A percentile compares a stretch with the other conserved stretches of the same genome.
phyloP scores from a whole-genome alignment of 2,113 vertebrate species.

The Melanerpes aurifrons region DNA sequence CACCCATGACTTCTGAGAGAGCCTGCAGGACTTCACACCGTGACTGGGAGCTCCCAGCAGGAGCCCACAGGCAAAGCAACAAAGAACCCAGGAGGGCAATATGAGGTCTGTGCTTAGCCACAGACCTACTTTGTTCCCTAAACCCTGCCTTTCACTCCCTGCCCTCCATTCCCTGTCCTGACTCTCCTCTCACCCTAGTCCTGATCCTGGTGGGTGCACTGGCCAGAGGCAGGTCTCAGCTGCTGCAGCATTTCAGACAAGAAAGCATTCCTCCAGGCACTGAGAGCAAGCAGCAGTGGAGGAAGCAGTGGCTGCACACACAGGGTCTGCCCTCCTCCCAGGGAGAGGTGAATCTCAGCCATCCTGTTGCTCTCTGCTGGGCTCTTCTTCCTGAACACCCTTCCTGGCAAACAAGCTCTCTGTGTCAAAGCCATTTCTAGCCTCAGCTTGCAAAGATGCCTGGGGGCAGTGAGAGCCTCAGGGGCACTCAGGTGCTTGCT shows the following conservation, averaged over 20 bases:
- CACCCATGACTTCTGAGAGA: neutral
- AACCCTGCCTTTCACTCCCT: neutral
- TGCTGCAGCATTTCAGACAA: neutral
- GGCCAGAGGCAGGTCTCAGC: neutral
- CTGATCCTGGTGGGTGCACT: neutral
- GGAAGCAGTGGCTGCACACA: neutral
- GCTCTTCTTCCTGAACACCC: neutral
- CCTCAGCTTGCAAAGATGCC: neutral
- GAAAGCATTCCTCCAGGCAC: neutral
- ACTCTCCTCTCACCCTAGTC: neutral
- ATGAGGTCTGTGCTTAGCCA: neutral
- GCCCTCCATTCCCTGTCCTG: neutral
- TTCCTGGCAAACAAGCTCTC: neutral
- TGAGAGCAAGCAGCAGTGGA: fast-evolving
- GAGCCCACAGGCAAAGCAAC: neutral
- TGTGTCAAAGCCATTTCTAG: neutral
- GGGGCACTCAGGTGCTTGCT: neutral
- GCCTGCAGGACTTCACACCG: neutral
- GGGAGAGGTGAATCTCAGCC: neutral
- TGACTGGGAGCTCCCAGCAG: neutral
- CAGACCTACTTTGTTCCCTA: neutral
- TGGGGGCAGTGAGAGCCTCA: neutral
- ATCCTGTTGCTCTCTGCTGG: neutral
- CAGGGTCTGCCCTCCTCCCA: neutral
- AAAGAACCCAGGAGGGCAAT: neutral